A percentile compares a stretch with the other conserved stretches of the same genome.
phyloP scores from a whole-genome alignment of 2,113 vertebrate species.

The Hippocampus zosterae region DNA sequence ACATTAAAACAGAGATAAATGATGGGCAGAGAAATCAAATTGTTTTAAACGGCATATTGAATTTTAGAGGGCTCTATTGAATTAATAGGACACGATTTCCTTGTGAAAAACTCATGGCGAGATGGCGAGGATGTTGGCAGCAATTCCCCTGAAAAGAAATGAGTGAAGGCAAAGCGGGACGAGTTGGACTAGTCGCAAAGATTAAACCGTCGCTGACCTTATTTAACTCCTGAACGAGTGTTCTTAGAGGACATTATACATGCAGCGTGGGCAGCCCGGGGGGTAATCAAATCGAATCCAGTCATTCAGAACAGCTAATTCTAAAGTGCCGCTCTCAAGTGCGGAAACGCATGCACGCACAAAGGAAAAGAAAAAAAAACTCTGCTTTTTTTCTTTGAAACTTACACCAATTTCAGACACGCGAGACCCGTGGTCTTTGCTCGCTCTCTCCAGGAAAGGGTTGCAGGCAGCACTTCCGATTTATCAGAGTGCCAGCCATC shows the following conservation, averaged over 20 bases:
- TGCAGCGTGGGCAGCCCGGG: conserved; percentile 19
- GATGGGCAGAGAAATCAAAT: conserved; percentile 66
- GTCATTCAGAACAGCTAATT: conserved; percentile 28
- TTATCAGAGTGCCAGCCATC: conserved; percentile 77
- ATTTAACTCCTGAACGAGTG: conserved; percentile 43
- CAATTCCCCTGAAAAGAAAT: conserved; percentile 39
- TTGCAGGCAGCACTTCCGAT: conserved; percentile 71
- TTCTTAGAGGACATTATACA: conserved; percentile 27
- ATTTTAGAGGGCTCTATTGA: conserved; percentile 65
- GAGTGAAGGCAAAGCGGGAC: conserved; percentile 13
- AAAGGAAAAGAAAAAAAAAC: conserved; percentile 24
- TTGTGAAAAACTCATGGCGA: conserved; percentile 66
- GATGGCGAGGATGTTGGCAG: conserved; percentile 58
- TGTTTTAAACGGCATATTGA: conserved; percentile 67
- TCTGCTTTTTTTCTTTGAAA: conserved; percentile 8
- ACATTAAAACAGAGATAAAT: conserved; percentile 68
- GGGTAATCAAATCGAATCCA: conserved; percentile 39
- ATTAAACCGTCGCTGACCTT: conserved; percentile 33
- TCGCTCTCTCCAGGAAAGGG: conserved; percentile 64
- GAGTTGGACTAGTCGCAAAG: conserved; percentile 29
- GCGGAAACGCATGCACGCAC: conserved; percentile 6
- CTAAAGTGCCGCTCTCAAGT: conserved; percentile 9
- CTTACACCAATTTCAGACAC: conserved; percentile 32
- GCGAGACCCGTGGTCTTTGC: conserved; percentile 56
- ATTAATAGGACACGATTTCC: conserved; percentile 64